phyloP scores from a whole-genome alignment of 2,797 vertebrate species.

The Hypotaenidia philippensis region DNA sequence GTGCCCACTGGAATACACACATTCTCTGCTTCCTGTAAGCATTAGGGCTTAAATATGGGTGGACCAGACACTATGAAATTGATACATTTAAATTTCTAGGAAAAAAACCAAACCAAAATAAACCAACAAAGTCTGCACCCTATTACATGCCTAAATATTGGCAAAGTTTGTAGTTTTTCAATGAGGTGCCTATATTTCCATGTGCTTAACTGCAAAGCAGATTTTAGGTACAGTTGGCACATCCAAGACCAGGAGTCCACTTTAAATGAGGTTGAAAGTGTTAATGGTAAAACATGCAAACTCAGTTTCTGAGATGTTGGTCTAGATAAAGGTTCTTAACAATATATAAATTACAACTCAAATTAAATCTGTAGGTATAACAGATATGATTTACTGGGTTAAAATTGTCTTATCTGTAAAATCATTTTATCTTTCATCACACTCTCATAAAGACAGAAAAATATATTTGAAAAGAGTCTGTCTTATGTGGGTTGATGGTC shows the following conservation, averaged over 20 bases:
- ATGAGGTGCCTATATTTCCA: neutral
- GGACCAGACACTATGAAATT: neutral
- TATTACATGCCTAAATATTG: neutral
- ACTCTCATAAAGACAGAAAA: neutral
- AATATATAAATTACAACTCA: neutral
- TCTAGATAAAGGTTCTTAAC: neutral
- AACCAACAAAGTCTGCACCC: accelerated
- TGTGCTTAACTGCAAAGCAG: neutral
- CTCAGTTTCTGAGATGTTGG: neutral
- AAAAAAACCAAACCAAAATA: too few relatives aligned
- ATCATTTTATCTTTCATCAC: neutral
- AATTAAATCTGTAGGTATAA: neutral
- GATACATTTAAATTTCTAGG: neutral
- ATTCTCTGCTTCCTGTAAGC: neutral
- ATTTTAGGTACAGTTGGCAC: neutral
- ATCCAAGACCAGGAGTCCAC: neutral
- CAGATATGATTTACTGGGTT: neutral
- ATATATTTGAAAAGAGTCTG: neutral
- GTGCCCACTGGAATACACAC: neutral
- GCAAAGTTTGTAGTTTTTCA: neutral
- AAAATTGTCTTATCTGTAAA: neutral
- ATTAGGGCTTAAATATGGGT: neutral
- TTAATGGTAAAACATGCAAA: neutral
- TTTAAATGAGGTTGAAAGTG: neutral
- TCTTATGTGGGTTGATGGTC: neutral